phyloP scores from a whole-genome alignment of 2,888 invertebrate species.

The Germaria angustata region DNA sequence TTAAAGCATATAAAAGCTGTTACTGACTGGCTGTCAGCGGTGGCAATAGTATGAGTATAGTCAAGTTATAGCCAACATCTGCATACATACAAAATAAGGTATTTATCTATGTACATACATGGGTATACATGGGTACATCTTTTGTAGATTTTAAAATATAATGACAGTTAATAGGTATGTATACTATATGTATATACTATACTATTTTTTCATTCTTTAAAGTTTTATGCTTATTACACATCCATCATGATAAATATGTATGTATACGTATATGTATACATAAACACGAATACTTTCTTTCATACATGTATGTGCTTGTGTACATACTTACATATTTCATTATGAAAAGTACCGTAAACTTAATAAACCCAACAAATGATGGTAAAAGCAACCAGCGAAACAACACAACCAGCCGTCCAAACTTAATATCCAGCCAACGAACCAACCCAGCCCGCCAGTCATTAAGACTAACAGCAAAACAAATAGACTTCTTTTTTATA shows the following conservation, averaged over 20 bases:
- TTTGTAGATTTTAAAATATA: conserved; percentile 28
- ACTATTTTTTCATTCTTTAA: conserved; percentile 16
- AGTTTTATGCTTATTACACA: conserved; percentile 55
- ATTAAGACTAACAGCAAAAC: conserved; percentile 32
- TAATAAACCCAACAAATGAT: conserved; percentile 51
- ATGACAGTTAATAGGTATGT: conserved; percentile 51
- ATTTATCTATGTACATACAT: too few species aligned
- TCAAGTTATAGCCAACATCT: not conserved
- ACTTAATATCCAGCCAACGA: conserved; percentile 10
- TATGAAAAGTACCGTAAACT: conserved; percentile 57
- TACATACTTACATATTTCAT: too few species aligned
- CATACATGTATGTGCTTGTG: too few species aligned
- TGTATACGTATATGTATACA: too few species aligned
- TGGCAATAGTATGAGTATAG: not conserved
- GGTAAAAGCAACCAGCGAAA: conserved; percentile 29
- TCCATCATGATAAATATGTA: conserved; percentile 17
- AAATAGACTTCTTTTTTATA: conserved; percentile 27
- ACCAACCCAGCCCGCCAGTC: conserved; percentile 18
- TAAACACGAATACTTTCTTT: too few species aligned
- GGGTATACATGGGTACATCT: not conserved
- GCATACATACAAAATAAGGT: too few species aligned
- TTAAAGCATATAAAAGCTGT: not conserved
- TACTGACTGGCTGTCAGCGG: not conserved
- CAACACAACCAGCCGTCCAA: conserved; percentile 1
- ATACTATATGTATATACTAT: too few species aligned